Base-by-base conservation (phyloP, 2,113 vertebrate genomes). In the Tragulus kanchil region DNA sequence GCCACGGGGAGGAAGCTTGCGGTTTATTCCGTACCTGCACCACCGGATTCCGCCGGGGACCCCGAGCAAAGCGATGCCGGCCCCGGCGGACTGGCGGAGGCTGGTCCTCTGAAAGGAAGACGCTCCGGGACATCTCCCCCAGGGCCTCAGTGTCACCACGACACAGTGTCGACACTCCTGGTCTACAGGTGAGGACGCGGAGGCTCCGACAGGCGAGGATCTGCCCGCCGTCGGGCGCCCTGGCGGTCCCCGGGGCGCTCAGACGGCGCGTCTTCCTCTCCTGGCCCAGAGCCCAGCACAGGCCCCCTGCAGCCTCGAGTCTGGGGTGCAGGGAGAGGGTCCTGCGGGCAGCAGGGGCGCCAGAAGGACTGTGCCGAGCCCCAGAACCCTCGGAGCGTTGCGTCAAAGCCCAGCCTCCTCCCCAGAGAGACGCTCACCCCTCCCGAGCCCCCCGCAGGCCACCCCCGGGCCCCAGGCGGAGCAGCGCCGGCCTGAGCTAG, bases 171-270 rank as follows among this genome's bases (percentile, higher is more conserved):
- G 3, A n/a, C 50, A 8, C 50, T 4, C 64, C 50, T 16, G 17
- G 13, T 52, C n/a, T n/a, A 69, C 89, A 79, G 89, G 73, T 36
- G 2, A 36, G 90, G 58, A 90, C n/a, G 21, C 54, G 0, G 85
- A 95, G 89, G 95, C 85, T 84, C n/a, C 0, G 0, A 12, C 4
- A 8, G 89, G n/a, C 1, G 15, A 48, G 45, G 71, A 0, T 1
- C 0, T 48, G 25, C 50, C 58, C 0, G 0, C 16, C 8, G 0
- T 14, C 2, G 5, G 3, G 2, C 0, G 6, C 3, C 84, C 26
- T 26, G 3, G 52, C 61, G 64, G 3, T 7, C 48, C 56, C 14
- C 1, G 3, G 11, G 31, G 85, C 64, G 73, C n/a, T 15, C 0
- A 5, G 58, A 14, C 1, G 2, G 9, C 4, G 0, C 0, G 0